Base-by-base conservation (phyloP, 2,888 invertebrate genomes). In the Erebia epiphron region DNA sequence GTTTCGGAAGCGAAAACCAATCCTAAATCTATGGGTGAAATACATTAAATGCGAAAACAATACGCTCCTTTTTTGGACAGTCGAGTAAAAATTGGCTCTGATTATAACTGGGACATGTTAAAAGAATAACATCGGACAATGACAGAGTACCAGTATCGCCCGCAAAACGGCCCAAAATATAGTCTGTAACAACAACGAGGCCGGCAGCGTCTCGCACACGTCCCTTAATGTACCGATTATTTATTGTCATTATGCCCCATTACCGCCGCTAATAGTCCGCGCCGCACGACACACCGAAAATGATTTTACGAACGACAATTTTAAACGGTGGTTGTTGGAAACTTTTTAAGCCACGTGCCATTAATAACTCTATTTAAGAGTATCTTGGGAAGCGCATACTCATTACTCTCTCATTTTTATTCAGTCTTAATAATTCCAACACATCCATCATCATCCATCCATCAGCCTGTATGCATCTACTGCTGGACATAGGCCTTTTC, bases 201-300 rank as follows among this genome's bases (percentile, higher is more conserved):
- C 75, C 74, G 73, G 72, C 68, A 71, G 73, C 75, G 72, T 74
- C 76, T 75, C 71, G 71, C 78, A 77, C 78, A 73, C 76, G 74
- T 80, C 82, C 80, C 84, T 83, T 86, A 88, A 89, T 86, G 82
- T 81, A 78, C 80, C 84, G 85, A 87, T 88, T 89, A 88, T 84
- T 83, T 87, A 88, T 88, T 88, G 86, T 89, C 88, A 91, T 92
- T 92, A 91, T 82, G 83, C 80, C 76, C 83, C 88, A 92, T 92
- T 91, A 92, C 85, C 79, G 81, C 70, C 81, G 83, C 88, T 91
- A 91, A 90, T 89, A 87, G 86, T 86, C 83, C 82, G 82, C 81
- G 79, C 78, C 79, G 79, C 79, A 83, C 82, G 85, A 84, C 86
- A 89, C 86, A 83, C 83, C 76, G 76, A 81, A 86, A 84, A 86